A percentile compares a stretch with the other conserved stretches of the same genome.
Evolutionary conservation across 2,113 vertebrate genomes (phyloP).

Genomic region (Tupaia tana): DNA sequence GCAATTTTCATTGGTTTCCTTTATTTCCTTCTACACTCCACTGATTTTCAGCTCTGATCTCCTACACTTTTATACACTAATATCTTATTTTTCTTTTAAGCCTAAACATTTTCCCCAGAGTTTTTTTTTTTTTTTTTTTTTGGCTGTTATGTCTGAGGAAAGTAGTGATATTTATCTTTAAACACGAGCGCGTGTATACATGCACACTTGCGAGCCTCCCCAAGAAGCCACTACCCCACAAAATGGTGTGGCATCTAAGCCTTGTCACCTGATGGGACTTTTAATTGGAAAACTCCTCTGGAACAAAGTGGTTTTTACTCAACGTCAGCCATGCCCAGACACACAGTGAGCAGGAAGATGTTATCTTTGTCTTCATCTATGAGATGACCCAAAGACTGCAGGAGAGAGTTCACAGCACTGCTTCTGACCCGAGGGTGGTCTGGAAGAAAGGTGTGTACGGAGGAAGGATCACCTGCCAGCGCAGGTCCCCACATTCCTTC

Average conservation of each 20-base stretch:
- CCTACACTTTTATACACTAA: not conserved
- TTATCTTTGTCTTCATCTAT: not conserved
- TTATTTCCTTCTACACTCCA: not conserved
- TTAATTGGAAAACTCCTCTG: not conserved
- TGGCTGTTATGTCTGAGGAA: not conserved
- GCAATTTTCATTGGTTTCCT: not conserved
- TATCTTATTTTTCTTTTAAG: not conserved
- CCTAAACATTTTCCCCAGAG: not conserved
- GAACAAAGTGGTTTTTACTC: not conserved
- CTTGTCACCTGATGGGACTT: not conserved
- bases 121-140: not conserved
- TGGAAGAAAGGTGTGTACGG: not conserved
- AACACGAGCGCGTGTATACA: not conserved
- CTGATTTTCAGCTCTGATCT: not conserved
- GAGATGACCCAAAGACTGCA: not conserved
- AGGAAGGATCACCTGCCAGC: not conserved
- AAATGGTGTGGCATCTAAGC: fast-evolving
- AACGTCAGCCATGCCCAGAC: not conserved
- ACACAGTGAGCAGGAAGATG: not conserved
- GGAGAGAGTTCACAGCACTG: not conserved
- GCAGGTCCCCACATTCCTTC: not conserved
- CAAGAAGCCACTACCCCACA: not conserved
- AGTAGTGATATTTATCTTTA: not conserved
- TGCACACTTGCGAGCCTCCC: not conserved
- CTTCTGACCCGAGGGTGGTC: fast-evolving